Evolutionary conservation across 2,888 invertebrate species (phyloP), one percentile per base, ranked within the genome.

Genomic region (Sericinus montela): DNA sequence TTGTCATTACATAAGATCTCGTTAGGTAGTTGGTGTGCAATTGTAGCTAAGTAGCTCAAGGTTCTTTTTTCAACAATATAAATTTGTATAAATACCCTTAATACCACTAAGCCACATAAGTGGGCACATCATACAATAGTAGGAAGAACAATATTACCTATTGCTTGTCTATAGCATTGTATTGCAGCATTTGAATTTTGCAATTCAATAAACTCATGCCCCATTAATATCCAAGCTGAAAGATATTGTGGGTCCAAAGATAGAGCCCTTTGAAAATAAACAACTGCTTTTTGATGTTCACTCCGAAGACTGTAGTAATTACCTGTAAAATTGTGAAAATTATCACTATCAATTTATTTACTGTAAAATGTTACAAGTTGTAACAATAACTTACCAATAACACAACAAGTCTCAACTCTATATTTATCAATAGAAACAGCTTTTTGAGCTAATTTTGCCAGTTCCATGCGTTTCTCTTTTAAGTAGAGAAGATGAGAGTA

Each of bases 151-250:
- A 41, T 15, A 41, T 63, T 84, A 97, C 97, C 97, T 63, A 98
- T 96, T 38, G 99, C 99, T 80, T 97, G 97, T 65, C 98, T 91
- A 74, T 99, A 99, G 66, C 98, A 97, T 71, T 98, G 97, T 72
- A 99, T 98, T n/a, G 99, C 99, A 11, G 98, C 98, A 80, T 97
- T 97, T 0, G 97, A 97, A 78, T 99, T 99, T 80, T 99, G 99
- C 82, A 99, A 92, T 85, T 99, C 99, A 94, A 99, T 97, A 78
- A 96, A 99, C 79, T 99, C 99, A 74, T 99, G 99, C 0, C 99
- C 99, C 93, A 99, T 97, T 36, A 99, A 90, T 1, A 98, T 98
- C 98, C 98, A 99, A 0, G 98, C 98, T 0, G 97, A 96, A 40
- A 98, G 85, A 78, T 98, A 98, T 67, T 96, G 94, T 0, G 98